phyloP scores from a whole-genome alignment of 1,140 invertebrate species.

The Ceratosolen fusciceps region DNA sequence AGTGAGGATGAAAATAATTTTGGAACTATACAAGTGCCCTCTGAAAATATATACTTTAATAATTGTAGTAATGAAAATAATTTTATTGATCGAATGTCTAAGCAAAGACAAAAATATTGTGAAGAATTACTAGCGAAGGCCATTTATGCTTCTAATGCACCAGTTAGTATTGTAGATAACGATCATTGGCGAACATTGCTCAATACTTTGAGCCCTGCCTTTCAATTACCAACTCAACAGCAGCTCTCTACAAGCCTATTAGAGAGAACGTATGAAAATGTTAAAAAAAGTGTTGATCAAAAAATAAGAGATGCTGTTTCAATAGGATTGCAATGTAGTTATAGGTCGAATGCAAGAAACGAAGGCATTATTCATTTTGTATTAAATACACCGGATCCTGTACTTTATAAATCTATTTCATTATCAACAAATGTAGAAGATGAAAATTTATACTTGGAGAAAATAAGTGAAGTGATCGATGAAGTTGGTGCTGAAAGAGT shows the following conservation, averaged over 20 bases:
- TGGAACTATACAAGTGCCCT: slow-evolving; percentile 1
- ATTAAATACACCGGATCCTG: slow-evolving; percentile 56
- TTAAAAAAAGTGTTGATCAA: slow-evolving; percentile 46
- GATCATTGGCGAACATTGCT: slow-evolving; percentile 52
- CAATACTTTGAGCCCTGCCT: slow-evolving; percentile 49
- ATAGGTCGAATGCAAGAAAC: slow-evolving; percentile 58
- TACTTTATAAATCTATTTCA: slow-evolving; percentile 55
- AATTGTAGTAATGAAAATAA: slow-evolving; percentile 39
- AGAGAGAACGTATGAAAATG: slow-evolving; percentile 46
- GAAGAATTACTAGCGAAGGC: slow-evolving; percentile 50
- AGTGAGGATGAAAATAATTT: slow-evolving; percentile 41
- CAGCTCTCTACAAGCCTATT: slow-evolving; percentile 51
- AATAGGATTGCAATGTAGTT: slow-evolving; percentile 57
- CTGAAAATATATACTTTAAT: slow-evolving; percentile 30
- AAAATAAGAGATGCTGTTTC: slow-evolving; percentile 49
- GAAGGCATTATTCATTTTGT: slow-evolving; percentile 59
- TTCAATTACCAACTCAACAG: slow-evolving; percentile 49
- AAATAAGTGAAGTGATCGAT: slow-evolving; percentile 55
- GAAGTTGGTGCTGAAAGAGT: slow-evolving; percentile 55
- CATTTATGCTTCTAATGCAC: slow-evolving; percentile 52
- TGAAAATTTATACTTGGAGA: slow-evolving; percentile 51
- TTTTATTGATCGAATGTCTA: slow-evolving; percentile 46
- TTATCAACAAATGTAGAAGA: slow-evolving; percentile 53
- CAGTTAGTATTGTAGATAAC: slow-evolving; percentile 49
- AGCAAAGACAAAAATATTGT: slow-evolving; percentile 45